These are phyloP conservation scores for Mionectes olivaceus DNA, from an alignment of 2,797 vertebrate species.

Conservation along the genomic window DNA sequence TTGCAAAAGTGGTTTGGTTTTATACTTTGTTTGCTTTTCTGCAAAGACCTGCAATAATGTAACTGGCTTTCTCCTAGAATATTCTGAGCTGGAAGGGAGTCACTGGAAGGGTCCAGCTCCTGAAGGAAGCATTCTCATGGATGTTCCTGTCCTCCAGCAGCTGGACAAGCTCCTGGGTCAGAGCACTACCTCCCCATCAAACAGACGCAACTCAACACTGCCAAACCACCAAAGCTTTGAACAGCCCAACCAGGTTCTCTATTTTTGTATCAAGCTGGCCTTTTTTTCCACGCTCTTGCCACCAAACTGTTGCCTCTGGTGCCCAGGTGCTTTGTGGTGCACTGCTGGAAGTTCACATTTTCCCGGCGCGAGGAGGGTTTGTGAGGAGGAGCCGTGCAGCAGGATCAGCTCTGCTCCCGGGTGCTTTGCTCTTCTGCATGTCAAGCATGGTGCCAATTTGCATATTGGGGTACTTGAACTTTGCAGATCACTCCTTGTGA, in stretches of 20 bases:
- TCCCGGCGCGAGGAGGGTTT: fast-evolving
- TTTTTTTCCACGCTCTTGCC: neutral
- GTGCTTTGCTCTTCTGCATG: neutral
- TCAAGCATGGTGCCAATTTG: neutral
- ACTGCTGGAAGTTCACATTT: neutral
- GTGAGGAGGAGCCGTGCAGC: neutral
- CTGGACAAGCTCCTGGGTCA: neutral
- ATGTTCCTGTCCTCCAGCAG: neutral
- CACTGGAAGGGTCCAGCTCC: neutral
- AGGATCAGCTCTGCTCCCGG: neutral
- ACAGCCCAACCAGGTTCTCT: neutral
- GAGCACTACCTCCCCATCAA: neutral
- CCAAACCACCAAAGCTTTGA: neutral
- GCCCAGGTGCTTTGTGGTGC: neutral
- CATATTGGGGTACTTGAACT: slow-evolving; percentile 34
- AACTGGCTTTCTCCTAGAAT: neutral
- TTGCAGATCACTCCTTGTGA: slow-evolving; percentile 55
- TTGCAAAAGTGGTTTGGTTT: neutral
- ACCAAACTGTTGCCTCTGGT: neutral
- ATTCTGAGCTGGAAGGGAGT: neutral
- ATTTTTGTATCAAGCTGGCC: fast-evolving
- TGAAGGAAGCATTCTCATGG: neutral
- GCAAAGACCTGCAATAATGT: fast-evolving
- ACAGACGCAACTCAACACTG: neutral
- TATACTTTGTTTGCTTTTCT: neutral